Conservation (phyloP, 2,888 invertebrate species). For the Coenonympha glycerion region DNA sequence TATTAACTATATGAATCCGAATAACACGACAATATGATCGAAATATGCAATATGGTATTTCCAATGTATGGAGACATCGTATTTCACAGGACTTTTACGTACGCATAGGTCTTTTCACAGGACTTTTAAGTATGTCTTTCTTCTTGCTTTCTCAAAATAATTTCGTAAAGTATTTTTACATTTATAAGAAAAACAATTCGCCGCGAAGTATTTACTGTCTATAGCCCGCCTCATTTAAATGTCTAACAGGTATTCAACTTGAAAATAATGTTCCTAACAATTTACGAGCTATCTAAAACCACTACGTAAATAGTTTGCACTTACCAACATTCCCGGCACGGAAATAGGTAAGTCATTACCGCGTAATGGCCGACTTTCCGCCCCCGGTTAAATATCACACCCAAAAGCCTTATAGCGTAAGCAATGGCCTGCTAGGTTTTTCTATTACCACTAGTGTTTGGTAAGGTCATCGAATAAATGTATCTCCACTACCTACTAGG, state of each 20-base stretch:
- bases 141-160: no score
- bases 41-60: no score
- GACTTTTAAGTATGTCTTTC: no score
- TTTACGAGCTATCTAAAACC: neutral
- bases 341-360: conserved; percentile 1
- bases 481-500: neutral
- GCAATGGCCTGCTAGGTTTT: conserved; percentile 7
- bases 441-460: conserved; percentile 7
- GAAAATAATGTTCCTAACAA: neutral
- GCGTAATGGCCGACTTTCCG: conserved; percentile 11
- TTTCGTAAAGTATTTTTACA: no score
- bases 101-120: no score
- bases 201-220: no score
- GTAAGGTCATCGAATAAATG: conserved; percentile 2
- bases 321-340: neutral
- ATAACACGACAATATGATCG: no score
- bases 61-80: no score
- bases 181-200: no score
- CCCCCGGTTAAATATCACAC: conserved; percentile 10
- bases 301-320: neutral
- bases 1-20: no score
- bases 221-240: neutral
- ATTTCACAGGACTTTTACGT: no score
- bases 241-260: neutral
- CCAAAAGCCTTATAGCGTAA: conserved; percentile 9